These are phyloP conservation scores for Oryzias curvinotus DNA, from an alignment of 2,113 vertebrate species.

Conservation along the genomic window DNA sequence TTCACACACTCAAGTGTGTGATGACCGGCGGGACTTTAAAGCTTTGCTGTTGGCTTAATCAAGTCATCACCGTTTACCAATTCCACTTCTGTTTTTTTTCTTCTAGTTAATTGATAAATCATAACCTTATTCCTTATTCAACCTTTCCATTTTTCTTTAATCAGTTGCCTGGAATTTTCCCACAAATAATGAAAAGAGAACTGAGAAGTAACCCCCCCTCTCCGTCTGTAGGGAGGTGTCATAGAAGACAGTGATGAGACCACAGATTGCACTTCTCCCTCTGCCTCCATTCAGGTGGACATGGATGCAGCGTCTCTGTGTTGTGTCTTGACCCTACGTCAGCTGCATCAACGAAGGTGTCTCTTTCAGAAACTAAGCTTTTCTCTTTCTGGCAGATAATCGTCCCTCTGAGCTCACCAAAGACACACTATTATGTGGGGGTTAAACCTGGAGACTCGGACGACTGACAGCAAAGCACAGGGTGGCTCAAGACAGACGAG, in stretches of 20 bases:
- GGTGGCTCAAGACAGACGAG: neutral
- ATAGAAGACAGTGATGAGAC: constrained; percentile 47
- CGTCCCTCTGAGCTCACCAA: constrained; percentile 22
- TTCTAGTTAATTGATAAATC: no score
- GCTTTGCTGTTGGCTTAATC: no score
- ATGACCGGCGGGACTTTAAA: no score
- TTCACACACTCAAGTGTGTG: no score
- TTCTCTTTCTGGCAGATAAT: constrained; percentile 10
- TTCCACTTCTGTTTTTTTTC: no score
- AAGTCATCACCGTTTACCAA: no score
- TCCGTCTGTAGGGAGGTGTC: constrained; percentile 8
- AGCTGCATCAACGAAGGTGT: constrained; percentile 37
- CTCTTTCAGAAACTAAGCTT: constrained; percentile 47
- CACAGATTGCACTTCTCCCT: constrained; percentile 50
- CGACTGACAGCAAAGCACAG: neutral
- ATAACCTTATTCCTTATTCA: no score
- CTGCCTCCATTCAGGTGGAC: constrained; percentile 22
- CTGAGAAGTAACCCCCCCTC: neutral
- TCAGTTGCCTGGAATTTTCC: no score
- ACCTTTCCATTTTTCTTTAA: no score
- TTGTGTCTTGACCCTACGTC: constrained; percentile 48
- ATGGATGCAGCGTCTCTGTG: constrained; percentile 31
- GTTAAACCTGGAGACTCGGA: constrained; percentile 38
- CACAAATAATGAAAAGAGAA: no score
- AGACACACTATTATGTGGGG: constrained; percentile 9